Evolutionary conservation across 2,888 invertebrate species (phyloP).

Genomic region (Tillus elongatus): DNA sequence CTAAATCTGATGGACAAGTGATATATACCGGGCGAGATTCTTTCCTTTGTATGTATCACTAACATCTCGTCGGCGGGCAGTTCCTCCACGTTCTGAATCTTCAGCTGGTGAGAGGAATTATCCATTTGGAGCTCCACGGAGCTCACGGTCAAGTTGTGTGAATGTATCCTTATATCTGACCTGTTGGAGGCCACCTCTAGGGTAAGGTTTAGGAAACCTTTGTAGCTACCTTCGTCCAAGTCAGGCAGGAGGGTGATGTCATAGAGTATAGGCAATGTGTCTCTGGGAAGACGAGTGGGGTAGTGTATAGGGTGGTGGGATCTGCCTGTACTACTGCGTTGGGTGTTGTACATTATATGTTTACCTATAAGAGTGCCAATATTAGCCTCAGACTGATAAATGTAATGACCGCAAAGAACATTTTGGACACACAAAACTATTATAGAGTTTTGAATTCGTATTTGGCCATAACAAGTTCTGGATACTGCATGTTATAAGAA

Average conservation of each 20-base stretch:
- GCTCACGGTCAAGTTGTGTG: constrained; percentile 30
- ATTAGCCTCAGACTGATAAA: no score
- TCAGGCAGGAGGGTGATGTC: constrained; percentile 56
- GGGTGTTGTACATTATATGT: constrained; percentile 25
- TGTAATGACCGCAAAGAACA: no score
- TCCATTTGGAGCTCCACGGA: constrained; percentile 24
- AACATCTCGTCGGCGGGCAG: constrained; percentile 29
- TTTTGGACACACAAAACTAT: no score
- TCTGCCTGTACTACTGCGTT: constrained; percentile 6
- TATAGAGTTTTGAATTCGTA: no score
- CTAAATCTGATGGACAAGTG: constrained; percentile 51
- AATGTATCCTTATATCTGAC: constrained; percentile 30
- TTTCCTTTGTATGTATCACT: constrained; percentile 27
- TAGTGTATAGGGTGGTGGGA: constrained; percentile 26
- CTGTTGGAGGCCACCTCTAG: constrained; percentile 37
- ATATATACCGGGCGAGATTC: constrained; percentile 42
- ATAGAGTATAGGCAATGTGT: constrained; percentile 53
- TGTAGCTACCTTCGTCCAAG: constrained; percentile 49
- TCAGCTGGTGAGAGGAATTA: constrained; percentile 19
- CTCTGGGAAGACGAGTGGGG: constrained; percentile 52
- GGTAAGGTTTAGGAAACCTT: constrained; percentile 49
- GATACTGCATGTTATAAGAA: no score
- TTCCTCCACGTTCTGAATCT: constrained; percentile 29
- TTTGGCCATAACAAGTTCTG: no score
- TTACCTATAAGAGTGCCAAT: constrained; percentile 36